Base-by-base conservation (phyloP, 2,888 invertebrate species). In the Mechanitis mazaeus region DNA sequence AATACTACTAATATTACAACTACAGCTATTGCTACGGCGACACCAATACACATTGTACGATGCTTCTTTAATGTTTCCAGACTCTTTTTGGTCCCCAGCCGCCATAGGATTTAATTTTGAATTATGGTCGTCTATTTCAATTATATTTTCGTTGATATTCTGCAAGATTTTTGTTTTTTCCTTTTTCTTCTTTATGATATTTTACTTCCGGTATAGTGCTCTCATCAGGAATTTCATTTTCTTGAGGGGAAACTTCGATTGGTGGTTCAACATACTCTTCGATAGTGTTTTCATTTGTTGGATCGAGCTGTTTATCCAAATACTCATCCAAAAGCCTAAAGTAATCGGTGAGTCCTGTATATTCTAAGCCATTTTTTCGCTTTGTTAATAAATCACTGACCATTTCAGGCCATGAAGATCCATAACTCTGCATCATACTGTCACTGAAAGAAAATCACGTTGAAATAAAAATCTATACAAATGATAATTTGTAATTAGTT, bases 281-380 rank as follows among this genome's bases (percentile, higher is more conserved):
- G 2, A 76, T 69, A 56, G 65, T 69, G 54, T 75, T 73, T 6
- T 67, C 77, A 2, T 78, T 80, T 3, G 69, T 20, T 28, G 87
- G 87, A 50, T 90, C 87, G 60, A 90, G 72, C 65, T 91, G 91
- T 42, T 78, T 83, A 42, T 91, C 88, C 67, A 92, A 79, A 76
- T 92, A 92, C 67, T 91, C 88, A 66, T 91, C 90, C 62, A 92
- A 72, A 1, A 92, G 85, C 69, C 85, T 81, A 70, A 92, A 93
- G 71, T 92, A 92, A 63, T 91, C 88, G 6, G 91, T 84, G 0
- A 92, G 72, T 1, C 89, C 85, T n/a, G 84, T 85, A 33, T 90
- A 84, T 68, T 90, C 87, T 9, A 92, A 73, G 2, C 87, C 87
- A 47, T 90, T 83, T 76, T 89, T 88, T 68, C 77, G 83, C 76